Evolutionary conservation across 2,888 invertebrate genomes (phyloP).

Genomic region (Drosophila macrospina): DNA sequence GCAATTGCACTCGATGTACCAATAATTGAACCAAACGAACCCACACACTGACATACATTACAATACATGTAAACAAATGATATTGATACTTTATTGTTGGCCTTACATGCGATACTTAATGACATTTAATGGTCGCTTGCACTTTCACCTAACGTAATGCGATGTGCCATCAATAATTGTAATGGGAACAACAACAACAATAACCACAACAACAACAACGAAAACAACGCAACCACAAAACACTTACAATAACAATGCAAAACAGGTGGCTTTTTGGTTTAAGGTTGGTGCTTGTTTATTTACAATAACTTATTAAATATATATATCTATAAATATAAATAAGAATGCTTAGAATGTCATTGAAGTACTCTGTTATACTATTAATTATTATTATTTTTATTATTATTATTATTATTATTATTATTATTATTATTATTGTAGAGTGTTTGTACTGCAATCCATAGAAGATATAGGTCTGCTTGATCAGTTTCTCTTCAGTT

Average conservation of each 20-base stretch:
- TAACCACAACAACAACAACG: conserved; percentile 27
- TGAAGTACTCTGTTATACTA: too few relatives aligned
- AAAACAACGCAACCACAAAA: conserved; percentile 29
- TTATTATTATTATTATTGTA: too few relatives aligned
- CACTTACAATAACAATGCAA: conserved; percentile 7
- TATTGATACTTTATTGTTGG: conserved; percentile 43
- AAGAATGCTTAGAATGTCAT: background rate
- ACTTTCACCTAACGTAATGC: conserved; percentile 38
- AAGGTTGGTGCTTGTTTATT: conserved; percentile 89
- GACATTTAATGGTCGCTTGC: conserved; percentile 58
- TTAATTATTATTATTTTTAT: too few relatives aligned
- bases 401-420: too few relatives aligned
- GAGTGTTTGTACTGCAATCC: too few relatives aligned
- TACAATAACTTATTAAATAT: conserved; percentile 39
- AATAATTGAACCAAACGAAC: conserved; percentile 19
- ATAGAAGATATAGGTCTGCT: too few relatives aligned
- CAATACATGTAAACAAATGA: conserved; percentile 13
- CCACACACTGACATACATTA: background rate
- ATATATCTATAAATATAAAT: conserved; percentile 1
- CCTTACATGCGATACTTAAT: conserved; percentile 46
- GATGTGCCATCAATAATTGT: conserved; percentile 33
- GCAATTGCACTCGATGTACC: conserved; percentile 24
- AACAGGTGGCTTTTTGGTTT: conserved; percentile 95
- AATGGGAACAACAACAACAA: conserved; percentile 30
- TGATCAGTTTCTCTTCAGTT: too few relatives aligned